These are phyloP conservation scores for Neopipo cinnamomea DNA, from an alignment of 2,113 vertebrate genomes.

Conservation along the genomic window DNA sequence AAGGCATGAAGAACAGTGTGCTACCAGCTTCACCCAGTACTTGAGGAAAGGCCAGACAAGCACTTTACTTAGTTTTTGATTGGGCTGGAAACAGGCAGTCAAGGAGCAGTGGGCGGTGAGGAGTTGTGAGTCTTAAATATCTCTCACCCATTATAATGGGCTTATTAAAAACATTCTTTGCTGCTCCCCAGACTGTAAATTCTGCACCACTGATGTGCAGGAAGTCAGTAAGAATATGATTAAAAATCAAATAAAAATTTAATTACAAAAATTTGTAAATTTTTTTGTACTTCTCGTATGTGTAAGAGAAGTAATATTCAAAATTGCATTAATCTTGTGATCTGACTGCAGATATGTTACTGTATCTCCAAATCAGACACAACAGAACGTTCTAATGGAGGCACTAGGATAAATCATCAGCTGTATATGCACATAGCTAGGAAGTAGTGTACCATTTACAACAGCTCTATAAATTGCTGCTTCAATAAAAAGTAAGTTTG, in stretches of 20 bases:
- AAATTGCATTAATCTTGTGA: background rate
- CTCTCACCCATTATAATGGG: background rate
- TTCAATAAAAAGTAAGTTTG: background rate
- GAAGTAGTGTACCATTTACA: background rate
- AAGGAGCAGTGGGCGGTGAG: background rate
- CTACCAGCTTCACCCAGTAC: background rate
- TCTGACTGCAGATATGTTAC: background rate
- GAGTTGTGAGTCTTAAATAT: background rate
- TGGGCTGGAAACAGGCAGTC: background rate
- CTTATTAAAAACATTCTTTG: background rate
- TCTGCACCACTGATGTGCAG: background rate
- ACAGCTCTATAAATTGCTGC: background rate
- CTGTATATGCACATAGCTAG: background rate
- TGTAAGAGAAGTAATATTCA: background rate
- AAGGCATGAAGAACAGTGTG: background rate
- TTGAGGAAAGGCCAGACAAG: background rate
- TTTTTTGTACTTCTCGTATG: too few species aligned
- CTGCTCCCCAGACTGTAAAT: background rate
- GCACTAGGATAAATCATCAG: background rate
- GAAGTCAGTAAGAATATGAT: background rate
- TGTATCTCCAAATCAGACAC: background rate
- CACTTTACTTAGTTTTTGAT: background rate
- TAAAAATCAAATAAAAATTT: background rate
- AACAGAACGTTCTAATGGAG: background rate
- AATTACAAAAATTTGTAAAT: background rate